Conservation (phyloP, 2,113 vertebrate genomes). For the Agelaius tricolor region DNA sequence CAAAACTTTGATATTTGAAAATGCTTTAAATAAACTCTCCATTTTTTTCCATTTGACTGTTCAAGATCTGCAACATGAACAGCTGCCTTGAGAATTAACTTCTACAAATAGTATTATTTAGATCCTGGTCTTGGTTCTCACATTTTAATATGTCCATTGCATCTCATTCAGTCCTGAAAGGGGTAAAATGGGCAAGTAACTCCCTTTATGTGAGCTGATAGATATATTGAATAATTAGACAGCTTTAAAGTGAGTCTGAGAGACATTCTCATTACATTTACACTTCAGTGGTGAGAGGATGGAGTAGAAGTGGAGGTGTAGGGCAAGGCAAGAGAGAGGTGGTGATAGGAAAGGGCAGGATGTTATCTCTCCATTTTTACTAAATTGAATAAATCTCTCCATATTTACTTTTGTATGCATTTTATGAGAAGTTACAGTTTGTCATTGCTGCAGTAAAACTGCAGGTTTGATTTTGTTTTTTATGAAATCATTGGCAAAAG, state of each 20-base stretch:
- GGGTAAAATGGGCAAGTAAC: neutral
- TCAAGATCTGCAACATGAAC: neutral
- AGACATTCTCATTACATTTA: neutral
- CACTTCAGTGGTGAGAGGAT: neutral
- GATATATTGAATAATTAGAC: neutral
- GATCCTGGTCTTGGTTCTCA: neutral
- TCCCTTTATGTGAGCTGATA: neutral
- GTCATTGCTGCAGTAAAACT: neutral
- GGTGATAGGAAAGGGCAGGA: neutral
- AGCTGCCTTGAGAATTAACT: neutral
- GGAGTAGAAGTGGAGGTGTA: neutral
- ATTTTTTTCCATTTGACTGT: neutral
- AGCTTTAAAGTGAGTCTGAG: neutral
- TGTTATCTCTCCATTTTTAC: neutral
- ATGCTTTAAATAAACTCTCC: neutral
- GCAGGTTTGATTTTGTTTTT: neutral
- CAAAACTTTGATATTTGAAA: neutral
- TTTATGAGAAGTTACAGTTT: neutral
- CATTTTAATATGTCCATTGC: neutral
- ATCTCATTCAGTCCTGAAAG: neutral
- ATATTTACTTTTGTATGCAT: neutral
- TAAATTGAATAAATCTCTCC: neutral
- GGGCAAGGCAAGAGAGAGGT: neutral
- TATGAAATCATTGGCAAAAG: neutral
- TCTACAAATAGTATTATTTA: neutral